These are phyloP conservation scores for Crotalus horridus DNA, from an alignment of 2,113 vertebrate genomes.

Conservation along the genomic window DNA sequence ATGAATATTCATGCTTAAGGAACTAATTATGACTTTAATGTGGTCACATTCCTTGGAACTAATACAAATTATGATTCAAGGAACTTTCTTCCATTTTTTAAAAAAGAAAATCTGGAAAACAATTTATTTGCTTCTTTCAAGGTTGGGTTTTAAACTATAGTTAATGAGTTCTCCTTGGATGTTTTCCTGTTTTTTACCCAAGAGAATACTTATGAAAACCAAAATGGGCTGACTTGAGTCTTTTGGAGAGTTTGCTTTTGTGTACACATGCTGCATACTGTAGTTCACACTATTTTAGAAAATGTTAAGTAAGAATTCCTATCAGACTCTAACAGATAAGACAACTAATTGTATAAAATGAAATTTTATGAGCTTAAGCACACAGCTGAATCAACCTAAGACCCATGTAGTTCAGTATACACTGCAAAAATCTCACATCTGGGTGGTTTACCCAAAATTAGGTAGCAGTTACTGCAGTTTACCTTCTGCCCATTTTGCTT, in stretches of 20 bases:
- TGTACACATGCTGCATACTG: background rate
- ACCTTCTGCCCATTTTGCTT: background rate
- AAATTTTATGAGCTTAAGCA: background rate
- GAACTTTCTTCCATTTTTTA: slow-evolving; percentile 49
- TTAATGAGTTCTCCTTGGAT: slow-evolving; percentile 46
- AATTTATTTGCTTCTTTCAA: slow-evolving; percentile 42
- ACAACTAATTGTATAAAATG: background rate
- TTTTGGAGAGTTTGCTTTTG: background rate
- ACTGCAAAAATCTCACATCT: background rate
- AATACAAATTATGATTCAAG: slow-evolving; percentile 48
- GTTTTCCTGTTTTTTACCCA: slow-evolving; percentile 49
- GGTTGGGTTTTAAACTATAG: slow-evolving; percentile 38
- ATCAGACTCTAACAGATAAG: background rate
- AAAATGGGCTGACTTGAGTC: slow-evolving; percentile 10
- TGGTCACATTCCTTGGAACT: slow-evolving; percentile 60
- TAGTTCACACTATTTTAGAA: background rate
- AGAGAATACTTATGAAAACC: slow-evolving; percentile 52
- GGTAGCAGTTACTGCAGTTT: background rate
- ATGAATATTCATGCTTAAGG: slow-evolving; percentile 46
- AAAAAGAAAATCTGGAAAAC: slow-evolving; percentile 36
- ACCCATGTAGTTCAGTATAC: background rate
- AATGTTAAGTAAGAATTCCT: background rate
- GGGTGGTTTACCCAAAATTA: background rate
- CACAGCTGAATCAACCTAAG: background rate
- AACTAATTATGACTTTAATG: slow-evolving; percentile 59